A percentile compares a stretch with the other conserved stretches of the same genome.
Conservation (phyloP, 2,888 invertebrate species). For the Chironomus riparius region DNA sequence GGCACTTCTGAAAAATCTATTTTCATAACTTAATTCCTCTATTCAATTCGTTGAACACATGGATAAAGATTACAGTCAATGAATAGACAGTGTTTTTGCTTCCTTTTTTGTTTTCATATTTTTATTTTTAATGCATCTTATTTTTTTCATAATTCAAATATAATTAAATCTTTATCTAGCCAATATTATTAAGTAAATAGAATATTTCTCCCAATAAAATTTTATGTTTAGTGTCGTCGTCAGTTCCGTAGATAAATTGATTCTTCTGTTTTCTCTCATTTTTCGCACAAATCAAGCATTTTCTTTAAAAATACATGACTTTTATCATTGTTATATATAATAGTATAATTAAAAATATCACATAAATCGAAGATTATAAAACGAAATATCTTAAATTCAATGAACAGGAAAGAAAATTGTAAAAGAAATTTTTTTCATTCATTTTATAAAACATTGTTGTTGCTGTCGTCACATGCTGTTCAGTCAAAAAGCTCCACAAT, state of each 20-base stretch:
- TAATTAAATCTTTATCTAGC: not conserved
- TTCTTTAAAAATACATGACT: not conserved
- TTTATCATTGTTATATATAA: not conserved
- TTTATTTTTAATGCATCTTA: not conserved
- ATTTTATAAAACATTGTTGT: not conserved
- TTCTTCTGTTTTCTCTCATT: not conserved
- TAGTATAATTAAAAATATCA: not conserved
- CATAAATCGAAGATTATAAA: not conserved
- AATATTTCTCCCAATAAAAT: too few relatives aligned
- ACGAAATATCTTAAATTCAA: not conserved
- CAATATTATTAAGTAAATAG: not conserved
- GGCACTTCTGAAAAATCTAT: too few relatives aligned
- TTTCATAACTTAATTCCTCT: not conserved
- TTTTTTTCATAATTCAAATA: not conserved
- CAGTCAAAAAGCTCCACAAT: constrained; percentile 8
- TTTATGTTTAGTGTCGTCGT: too few relatives aligned
- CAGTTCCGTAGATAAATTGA: not conserved
- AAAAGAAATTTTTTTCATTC: not conserved
- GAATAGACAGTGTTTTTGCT: not conserved
- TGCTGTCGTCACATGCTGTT: not conserved
- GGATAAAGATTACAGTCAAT: not conserved
- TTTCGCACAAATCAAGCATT: not conserved
- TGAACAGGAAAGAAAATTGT: not conserved
- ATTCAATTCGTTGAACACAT: not conserved
- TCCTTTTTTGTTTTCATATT: not conserved